Evolutionary conservation across 2,113 vertebrate genomes (phyloP).

Genomic region (Bujurquina vittata): DNA sequence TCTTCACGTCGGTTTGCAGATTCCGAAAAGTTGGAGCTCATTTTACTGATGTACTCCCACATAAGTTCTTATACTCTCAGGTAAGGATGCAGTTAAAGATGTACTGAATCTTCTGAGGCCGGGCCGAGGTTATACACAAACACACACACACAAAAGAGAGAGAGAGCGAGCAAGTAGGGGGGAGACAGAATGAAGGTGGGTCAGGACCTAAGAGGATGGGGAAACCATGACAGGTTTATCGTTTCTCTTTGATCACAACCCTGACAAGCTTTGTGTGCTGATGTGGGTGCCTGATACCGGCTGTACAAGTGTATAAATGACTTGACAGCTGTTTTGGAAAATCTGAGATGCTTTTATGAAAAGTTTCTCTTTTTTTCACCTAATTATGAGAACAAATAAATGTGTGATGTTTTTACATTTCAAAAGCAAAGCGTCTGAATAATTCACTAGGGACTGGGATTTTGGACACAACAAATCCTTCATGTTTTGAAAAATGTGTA

Average conservation of each 20-base stretch:
- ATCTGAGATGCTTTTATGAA: slow-evolving; percentile 2
- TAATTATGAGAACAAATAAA: slow-evolving; percentile 56
- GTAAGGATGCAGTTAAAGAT: neutral
- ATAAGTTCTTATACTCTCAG: no score
- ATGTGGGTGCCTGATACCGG: neutral
- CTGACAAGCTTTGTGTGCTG: neutral
- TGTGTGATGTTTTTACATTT: slow-evolving; percentile 32
- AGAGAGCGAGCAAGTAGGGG: neutral
- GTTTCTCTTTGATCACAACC: slow-evolving; percentile 22
- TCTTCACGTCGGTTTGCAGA: neutral
- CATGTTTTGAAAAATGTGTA: slow-evolving; percentile 39
- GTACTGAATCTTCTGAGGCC: neutral
- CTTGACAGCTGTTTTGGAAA: slow-evolving; percentile 36
- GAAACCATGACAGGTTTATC: neutral
- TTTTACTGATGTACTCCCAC: neutral
- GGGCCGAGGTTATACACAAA: neutral
- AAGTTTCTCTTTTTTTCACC: neutral
- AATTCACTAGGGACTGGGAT: slow-evolving; percentile 30
- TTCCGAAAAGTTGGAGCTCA: neutral
- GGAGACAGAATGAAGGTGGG: neutral
- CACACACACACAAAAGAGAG: no score
- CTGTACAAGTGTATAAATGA: slow-evolving; percentile 10
- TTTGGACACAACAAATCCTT: slow-evolving; percentile 45
- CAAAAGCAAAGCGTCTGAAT: slow-evolving; percentile 35
- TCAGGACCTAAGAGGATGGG: neutral